Percentiles rank a stretch among this genome's conserved stretches.
These are phyloP conservation scores for Oxystoma pomonae DNA, from an alignment of 2,888 invertebrate species.

Conservation along the genomic window DNA sequence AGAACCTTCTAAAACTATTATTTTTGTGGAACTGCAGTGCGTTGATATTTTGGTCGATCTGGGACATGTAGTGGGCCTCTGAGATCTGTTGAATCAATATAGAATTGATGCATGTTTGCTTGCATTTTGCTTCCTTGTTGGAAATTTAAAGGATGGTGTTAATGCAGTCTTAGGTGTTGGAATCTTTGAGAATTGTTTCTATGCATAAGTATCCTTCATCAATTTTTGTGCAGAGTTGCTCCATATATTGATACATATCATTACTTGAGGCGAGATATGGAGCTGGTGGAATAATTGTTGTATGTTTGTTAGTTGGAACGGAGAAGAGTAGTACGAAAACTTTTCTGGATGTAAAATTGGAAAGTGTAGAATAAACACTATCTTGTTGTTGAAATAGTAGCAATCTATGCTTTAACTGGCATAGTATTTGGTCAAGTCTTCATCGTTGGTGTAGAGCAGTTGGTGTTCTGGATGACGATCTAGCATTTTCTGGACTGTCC, in stretches of 20 bases:
- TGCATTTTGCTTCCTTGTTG: not conserved
- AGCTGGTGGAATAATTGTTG: not conserved
- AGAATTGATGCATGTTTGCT: not conserved
- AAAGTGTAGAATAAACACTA: constrained; percentile 8
- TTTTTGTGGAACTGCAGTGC: not conserved
- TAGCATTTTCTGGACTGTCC: constrained; percentile 2
- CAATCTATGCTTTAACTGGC: too few species aligned
- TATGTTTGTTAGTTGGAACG: not conserved
- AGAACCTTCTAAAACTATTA: constrained; percentile 6
- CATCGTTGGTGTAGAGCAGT: not conserved
- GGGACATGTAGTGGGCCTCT: not conserved
- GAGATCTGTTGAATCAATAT: not conserved
- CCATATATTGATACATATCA: not conserved
- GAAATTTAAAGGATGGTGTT: not conserved
- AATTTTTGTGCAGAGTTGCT: not conserved
- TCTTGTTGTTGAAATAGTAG: not conserved
- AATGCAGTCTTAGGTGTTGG: not conserved
- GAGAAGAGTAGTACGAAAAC: constrained; percentile 1
- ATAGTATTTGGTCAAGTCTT: not conserved
- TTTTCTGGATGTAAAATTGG: constrained; percentile 2
- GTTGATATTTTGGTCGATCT: constrained; percentile 7
- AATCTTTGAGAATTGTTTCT: not conserved
- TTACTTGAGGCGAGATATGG: not conserved
- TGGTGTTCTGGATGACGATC: constrained; percentile 2
- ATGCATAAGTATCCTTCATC: not conserved